Conservation (phyloP, 2,113 vertebrate genomes). For the Petromus typicus region DNA sequence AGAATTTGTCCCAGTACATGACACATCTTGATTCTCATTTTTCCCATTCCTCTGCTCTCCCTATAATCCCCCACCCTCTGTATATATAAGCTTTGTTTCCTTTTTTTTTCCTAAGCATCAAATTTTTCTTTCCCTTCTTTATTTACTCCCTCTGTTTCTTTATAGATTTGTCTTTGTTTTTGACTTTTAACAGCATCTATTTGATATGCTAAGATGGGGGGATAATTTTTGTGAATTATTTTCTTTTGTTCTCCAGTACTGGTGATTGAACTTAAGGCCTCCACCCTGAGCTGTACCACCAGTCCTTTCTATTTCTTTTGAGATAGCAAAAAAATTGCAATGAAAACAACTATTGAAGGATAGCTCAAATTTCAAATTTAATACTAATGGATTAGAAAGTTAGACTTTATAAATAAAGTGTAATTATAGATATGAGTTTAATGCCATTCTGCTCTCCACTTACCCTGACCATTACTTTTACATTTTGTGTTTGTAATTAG, state of each 20-base stretch:
- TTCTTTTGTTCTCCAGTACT: not conserved
- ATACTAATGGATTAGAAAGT: not conserved
- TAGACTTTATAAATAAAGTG: not conserved
- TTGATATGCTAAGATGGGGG: not conserved
- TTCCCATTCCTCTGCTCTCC: too few species aligned
- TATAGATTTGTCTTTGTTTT: not conserved
- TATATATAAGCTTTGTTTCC: too few species aligned
- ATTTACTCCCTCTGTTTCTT: not conserved
- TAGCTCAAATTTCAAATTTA: constrained; percentile 6
- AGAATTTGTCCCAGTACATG: too few species aligned
- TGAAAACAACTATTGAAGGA: not conserved
- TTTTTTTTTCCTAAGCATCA: too few species aligned
- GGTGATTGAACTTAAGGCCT: not conserved
- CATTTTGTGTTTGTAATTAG: not conserved
- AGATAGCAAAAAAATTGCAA: not conserved
- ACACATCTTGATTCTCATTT: too few species aligned
- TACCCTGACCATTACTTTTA: not conserved
- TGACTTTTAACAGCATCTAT: not conserved
- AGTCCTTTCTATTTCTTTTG: not conserved
- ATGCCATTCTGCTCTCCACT: not conserved
- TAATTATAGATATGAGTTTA: not conserved
- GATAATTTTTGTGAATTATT: not conserved
- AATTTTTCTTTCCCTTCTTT: too few species aligned
- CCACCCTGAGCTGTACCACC: not conserved
- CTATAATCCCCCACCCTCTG: too few species aligned